phyloP scores from a whole-genome alignment of 2,113 vertebrate genomes.

The Calidris pugnax region DNA sequence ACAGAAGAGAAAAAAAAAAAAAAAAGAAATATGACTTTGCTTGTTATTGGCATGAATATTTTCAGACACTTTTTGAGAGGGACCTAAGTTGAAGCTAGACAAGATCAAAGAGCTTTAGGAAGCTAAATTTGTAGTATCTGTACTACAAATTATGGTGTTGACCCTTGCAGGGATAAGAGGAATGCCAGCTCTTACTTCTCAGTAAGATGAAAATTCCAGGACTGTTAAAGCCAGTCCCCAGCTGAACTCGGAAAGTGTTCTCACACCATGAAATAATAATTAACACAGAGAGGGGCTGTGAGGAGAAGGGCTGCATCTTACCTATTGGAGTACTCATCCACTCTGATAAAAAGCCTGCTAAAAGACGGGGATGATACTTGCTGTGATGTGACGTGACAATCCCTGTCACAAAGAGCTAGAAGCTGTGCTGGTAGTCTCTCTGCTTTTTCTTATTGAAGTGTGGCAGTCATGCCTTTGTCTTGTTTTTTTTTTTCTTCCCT shows the following conservation, averaged over 20 bases:
- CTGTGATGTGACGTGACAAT: not conserved
- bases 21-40: not conserved
- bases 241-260: not conserved
- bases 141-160: not conserved
- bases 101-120: not conserved
- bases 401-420: not conserved
- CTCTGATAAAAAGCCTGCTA: not conserved
- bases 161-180: not conserved
- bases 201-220: not conserved
- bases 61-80: not conserved
- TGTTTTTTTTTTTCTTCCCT: not conserved
- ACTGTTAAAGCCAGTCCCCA: not conserved
- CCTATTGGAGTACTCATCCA: not conserved
- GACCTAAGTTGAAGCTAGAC: not conserved
- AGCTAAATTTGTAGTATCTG: not conserved
- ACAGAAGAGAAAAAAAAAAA: not conserved
- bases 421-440: not conserved
- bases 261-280: not conserved
- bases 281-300: not conserved
- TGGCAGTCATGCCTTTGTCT: not conserved
- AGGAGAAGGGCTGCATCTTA: not conserved
- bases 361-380: not conserved
- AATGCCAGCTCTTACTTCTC: rapidly evolving
- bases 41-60: not conserved
- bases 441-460: not conserved